phyloP scores from a whole-genome alignment of 2,113 vertebrate genomes.

The Tamias sibiricus region DNA sequence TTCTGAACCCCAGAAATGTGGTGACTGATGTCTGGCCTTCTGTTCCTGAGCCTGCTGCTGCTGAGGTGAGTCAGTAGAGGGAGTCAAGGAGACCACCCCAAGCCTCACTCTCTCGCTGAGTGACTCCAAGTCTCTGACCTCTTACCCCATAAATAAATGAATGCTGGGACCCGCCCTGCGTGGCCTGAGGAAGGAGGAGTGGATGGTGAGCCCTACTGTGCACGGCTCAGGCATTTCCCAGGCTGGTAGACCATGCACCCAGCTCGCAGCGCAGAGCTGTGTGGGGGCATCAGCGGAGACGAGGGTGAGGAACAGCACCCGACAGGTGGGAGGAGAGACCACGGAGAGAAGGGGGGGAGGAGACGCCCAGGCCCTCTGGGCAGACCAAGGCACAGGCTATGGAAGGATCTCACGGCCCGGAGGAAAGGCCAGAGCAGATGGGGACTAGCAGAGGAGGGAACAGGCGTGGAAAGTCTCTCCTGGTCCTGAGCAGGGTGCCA shows the following conservation, averaged over 20 bases:
- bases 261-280: rapidly evolving
- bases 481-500: neutral
- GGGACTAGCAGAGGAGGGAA: rapidly evolving
- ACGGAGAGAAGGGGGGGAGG: too few relatives aligned
- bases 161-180: rapidly evolving
- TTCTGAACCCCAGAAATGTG: neutral
- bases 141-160: too few relatives aligned
- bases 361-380: neutral
- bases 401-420: neutral
- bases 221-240: too few relatives aligned
- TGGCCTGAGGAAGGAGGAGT: neutral
- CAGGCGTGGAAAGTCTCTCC: too few relatives aligned
- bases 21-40: rapidly evolving
- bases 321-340: neutral
- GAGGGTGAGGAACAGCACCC: neutral
- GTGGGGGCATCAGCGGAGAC: neutral
- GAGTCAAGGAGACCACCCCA: neutral
- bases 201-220: neutral
- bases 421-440: neutral
- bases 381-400: neutral
- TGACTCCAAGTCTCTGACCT: rapidly evolving
- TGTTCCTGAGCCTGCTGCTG: too few relatives aligned
- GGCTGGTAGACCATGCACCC: too few relatives aligned
- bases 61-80: neutral
- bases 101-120: neutral